These are phyloP conservation scores for Danio jaintianensis DNA, from an alignment of 2,797 vertebrate species.

Conservation along the genomic window DNA sequence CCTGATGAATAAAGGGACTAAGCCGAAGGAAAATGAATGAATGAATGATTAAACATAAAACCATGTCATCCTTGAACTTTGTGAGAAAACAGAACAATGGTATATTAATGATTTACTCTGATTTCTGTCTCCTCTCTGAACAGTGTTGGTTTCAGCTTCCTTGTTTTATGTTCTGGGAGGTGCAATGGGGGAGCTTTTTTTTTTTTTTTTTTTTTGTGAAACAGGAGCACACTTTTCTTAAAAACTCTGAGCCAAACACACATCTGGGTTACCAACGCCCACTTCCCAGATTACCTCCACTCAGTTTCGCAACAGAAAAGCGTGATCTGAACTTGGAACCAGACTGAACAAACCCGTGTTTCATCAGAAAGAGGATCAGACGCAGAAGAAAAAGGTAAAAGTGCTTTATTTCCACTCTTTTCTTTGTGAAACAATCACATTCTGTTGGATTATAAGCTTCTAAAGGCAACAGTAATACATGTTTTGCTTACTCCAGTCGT, in stretches of 20 bases:
- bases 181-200: not conserved
- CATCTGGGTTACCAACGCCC: conserved; percentile 41
- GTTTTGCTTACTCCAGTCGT: not conserved
- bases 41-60: not conserved
- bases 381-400: conserved; percentile 22
- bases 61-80: not conserved
- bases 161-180: not conserved
- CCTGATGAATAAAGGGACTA: too few relatives aligned
- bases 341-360: not conserved
- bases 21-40: too few relatives aligned
- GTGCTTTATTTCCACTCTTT: not conserved
- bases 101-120: not conserved
- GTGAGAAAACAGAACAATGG: not conserved
- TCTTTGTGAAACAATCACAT: not conserved
- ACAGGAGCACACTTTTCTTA: not conserved
- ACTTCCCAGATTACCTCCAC: conserved; percentile 10
- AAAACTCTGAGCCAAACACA: conserved; percentile 39
- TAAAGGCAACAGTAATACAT: not conserved
- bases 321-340: conserved; percentile 47
- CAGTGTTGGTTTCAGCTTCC: not conserved
- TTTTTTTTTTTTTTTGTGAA: not conserved
- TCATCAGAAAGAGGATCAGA: conserved; percentile 7
- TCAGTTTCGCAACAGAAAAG: conserved; percentile 55
- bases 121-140: not conserved
- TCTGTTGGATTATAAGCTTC: not conserved